Base-by-base conservation (phyloP, 1,140 invertebrate species). In the Bombus superbus region DNA sequence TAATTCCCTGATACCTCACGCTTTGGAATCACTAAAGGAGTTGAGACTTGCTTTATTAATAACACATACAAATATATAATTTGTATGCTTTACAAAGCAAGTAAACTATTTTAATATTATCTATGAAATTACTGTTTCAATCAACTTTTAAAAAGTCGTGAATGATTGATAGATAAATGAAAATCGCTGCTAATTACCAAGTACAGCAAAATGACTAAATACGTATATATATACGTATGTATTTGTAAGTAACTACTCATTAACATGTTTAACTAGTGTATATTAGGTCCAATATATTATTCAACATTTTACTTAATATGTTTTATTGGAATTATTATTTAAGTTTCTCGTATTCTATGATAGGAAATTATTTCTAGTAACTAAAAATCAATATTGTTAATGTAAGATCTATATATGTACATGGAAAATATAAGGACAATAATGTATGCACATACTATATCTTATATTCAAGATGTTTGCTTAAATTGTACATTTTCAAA, bases 11-110 rank as follows among this genome's bases (percentile, higher is more conserved):
- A 32, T 82, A 74, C 53, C 64, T 64, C 57, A 47, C 71, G n/a
- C 18, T 73, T 82, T 64, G 22, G 8, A 82, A 82, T 82, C 69
- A 74, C 80, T 74, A 28, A 82, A 74, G 69, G 53, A 81, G 38
- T 81, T 81, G 18, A 28, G 22, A 44, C 35, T 73, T 47, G 64
- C 25, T 64, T 71, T 64, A 15, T 64, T 82, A 72, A 82, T 47
- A 42, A 72, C 22, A 73, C 4, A 1, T 25, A 42, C 59, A n/a
- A n/a, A 40, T 38, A 40, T 28, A n/a, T 38, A 38, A 69, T 66
- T 35, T 32, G 6, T 66, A 4, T 11, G 11, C 11, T 35, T 62
- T 62, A 62, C 28, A 62, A 62, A n/a, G 6, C 15, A 66, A 32
- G 22, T 68, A 38, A 68, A 25, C 1, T 66, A 22, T 66, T 18